Evolutionary conservation across 2,113 vertebrate genomes (phyloP), one percentile per base, ranked within the genome.

Genomic region (Macquaria ambigua): DNA sequence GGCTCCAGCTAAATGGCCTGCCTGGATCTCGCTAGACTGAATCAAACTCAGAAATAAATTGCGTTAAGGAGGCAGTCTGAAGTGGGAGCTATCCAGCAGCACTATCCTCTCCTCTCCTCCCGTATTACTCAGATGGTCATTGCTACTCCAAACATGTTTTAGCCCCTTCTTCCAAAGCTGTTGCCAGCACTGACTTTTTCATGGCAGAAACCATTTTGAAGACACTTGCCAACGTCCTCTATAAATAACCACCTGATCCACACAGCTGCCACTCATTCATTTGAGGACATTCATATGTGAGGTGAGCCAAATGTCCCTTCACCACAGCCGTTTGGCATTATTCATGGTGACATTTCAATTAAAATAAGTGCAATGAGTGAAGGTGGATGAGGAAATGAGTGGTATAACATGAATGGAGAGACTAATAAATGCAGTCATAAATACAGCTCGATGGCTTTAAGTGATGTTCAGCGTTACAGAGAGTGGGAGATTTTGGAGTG

Each of bases 321-420:
- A 28, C 55, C 52, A 37, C n/a, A 67, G 70, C 61, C 79, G 59
- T 87, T 88, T 87, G 74, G 48, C 72, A 73, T 90, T 77, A 89
- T 84, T 91, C 56, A 88, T 77, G 28, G 71, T 72, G 87, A 81
- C 84, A 82, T 87, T 93, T 91, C 86, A 87, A 91, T 94, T 91
- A 93, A 86, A 90, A 91, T 84, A 81, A 90, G 90, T 84, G 83
- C 77, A 79, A 82, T 67, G 83, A 87, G 82, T 73, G 81, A 86
- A 81, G 50, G 82, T 78, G 82, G 73, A 90, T 84, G 89, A 79
- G 82, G 66, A 56, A 87, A 81, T 50, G 53, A 89, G 82, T 63
- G 77, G 82, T 81, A 39, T 84, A 87, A 89, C 79, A 83, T 86
- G 75, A 90, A 89, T 41, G 56, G 66, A 83, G 63, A 77, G 75